Conservation (phyloP, 1,140 invertebrate genomes). For the Calliphora vicina region DNA sequence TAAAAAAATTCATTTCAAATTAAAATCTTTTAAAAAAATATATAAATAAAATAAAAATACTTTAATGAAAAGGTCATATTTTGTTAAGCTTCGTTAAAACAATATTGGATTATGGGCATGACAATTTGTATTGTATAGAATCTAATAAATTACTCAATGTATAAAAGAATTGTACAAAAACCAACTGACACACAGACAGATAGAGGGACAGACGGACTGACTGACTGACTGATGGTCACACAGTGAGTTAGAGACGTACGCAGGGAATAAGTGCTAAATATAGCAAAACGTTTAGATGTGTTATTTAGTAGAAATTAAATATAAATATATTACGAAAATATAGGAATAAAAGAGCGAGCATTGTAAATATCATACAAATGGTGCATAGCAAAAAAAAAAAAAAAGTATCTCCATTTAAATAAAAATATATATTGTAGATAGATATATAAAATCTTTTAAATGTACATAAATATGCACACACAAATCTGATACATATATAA, state of each 20-base stretch:
- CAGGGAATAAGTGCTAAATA: background rate
- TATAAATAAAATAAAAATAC: background rate
- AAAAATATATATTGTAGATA: background rate
- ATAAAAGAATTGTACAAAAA: background rate
- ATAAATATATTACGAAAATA: background rate
- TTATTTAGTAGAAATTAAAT: conserved; percentile 8
- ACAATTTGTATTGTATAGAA: background rate
- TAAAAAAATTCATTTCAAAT: background rate
- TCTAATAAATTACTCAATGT: background rate
- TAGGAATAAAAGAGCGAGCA: background rate
- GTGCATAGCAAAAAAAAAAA: background rate
- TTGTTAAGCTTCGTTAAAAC: conserved; percentile 13
- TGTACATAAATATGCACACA: background rate
- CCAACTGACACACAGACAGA: background rate
- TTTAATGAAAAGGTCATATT: conserved; percentile 2
- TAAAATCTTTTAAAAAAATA: background rate
- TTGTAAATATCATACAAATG: background rate
- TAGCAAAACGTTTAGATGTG: conserved; percentile 1
- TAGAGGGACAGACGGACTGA: background rate
- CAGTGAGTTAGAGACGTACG: no score
- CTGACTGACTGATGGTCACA: background rate
- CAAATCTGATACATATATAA: background rate
- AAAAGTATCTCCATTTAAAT: background rate
- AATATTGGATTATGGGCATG: background rate
- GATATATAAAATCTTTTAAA: background rate